These are phyloP conservation scores for Montipora foliosa DNA, from an alignment of 64 coral and sea anemone species.

Conservation along the genomic window DNA sequence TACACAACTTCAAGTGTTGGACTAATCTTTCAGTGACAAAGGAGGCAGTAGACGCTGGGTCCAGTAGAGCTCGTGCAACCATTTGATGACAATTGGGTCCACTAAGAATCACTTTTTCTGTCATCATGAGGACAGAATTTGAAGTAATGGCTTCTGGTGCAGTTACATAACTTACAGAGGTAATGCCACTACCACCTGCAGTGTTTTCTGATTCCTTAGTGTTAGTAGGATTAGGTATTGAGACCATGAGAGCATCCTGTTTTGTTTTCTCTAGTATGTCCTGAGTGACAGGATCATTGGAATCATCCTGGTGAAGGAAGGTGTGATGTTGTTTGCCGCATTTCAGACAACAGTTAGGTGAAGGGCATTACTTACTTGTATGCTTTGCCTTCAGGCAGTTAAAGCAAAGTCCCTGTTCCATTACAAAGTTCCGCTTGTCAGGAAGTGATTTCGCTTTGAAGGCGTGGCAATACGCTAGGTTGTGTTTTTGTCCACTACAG, in stretches of 20 bases:
- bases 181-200: background rate
- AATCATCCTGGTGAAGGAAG: slow-evolving; percentile 47
- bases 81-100: slow-evolving; percentile 35
- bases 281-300: background rate
- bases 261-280: background rate
- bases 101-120: slow-evolving; percentile 44
- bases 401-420: slow-evolving; percentile 46
- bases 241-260: slow-evolving; percentile 11
- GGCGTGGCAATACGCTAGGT: slow-evolving; percentile 22
- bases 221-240: slow-evolving; percentile 10
- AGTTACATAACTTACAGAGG: slow-evolving; percentile 25
- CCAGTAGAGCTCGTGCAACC: slow-evolving; percentile 44
- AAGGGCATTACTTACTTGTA: slow-evolving; percentile 53
- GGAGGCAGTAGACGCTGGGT: slow-evolving; percentile 42
- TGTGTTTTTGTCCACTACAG: slow-evolving; percentile 29
- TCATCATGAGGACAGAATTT: slow-evolving; percentile 47
- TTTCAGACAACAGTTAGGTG: slow-evolving; percentile 23
- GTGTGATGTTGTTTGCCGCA: slow-evolving; percentile 62
- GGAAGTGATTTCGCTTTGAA: slow-evolving; percentile 61
- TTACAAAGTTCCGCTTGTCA: slow-evolving; percentile 44
- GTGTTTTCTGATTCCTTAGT: background rate
- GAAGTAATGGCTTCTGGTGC: slow-evolving; percentile 6
- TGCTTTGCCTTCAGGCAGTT: slow-evolving; percentile 53
- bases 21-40: slow-evolving; percentile 38
- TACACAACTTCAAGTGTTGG: slow-evolving; percentile 21